Evolutionary conservation across 2,113 vertebrate species (phyloP).

Genomic region (Corydoras sp.): DNA sequence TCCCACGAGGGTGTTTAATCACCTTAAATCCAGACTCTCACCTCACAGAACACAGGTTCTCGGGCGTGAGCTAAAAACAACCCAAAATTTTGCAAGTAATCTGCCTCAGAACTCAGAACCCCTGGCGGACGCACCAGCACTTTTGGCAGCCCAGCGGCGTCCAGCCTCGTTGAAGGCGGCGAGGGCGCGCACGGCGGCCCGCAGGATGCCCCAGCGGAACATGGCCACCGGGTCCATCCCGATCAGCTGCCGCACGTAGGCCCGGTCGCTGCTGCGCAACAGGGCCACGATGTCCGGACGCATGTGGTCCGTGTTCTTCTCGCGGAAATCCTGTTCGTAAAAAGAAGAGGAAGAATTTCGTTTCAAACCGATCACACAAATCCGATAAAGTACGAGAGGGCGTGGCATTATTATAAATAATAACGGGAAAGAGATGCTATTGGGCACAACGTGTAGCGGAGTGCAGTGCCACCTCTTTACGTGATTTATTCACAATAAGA

Average conservation of each 20-base stretch:
- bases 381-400: no score
- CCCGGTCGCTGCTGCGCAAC: constrained; percentile 86
- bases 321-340: constrained; percentile 83
- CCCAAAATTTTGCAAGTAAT: constrained; percentile 2
- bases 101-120: constrained; percentile 4
- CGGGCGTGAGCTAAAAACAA: constrained; percentile 23
- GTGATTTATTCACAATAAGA: no score
- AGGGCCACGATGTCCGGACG: constrained; percentile 91
- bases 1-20: not conserved
- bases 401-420: no score
- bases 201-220: constrained; percentile 92
- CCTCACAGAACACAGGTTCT: constrained; percentile 18
- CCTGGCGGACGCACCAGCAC: constrained; percentile 62
- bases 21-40: constrained; percentile 9
- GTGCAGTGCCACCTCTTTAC: no score
- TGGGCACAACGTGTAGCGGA: no score
- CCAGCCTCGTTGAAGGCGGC: constrained; percentile 85
- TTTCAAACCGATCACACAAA: not conserved
- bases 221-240: constrained; percentile 95
- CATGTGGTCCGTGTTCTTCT: constrained; percentile 99
- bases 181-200: constrained; percentile 77
- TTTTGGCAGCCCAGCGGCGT: constrained; percentile 71
- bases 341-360: not conserved
- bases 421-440: no score
- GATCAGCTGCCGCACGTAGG: constrained; percentile 86